These are phyloP conservation scores for Chrysolina oricalcia DNA, from an alignment of 2,888 invertebrate species.

Conservation along the genomic window DNA sequence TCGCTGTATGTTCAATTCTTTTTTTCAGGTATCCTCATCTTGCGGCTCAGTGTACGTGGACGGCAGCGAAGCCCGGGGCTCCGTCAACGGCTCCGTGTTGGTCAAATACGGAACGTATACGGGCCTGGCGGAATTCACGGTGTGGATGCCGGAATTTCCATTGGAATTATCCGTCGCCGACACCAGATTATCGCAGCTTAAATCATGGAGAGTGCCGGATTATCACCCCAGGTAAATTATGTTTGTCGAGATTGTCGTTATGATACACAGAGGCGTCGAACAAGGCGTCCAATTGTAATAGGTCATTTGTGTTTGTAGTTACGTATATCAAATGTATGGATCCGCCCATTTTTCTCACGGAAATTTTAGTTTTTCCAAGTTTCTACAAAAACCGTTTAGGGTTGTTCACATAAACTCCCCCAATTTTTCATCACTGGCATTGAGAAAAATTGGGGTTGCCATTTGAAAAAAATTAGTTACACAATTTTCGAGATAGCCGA, in stretches of 20 bases:
- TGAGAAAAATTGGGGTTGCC: too few species aligned
- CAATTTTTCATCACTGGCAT: too few species aligned
- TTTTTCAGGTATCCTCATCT: conserved; percentile 90
- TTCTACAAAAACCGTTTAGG: too few species aligned
- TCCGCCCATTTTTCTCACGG: too few species aligned
- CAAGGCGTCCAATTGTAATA: background rate
- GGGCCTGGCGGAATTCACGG: conserved; percentile 90
- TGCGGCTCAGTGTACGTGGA: conserved; percentile 98
- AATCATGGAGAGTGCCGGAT: conserved; percentile 94
- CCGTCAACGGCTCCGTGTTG: conserved; percentile 94
- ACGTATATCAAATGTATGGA: too few species aligned
- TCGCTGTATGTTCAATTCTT: background rate
- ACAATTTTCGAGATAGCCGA: too few species aligned
- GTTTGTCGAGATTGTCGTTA: conserved; percentile 20
- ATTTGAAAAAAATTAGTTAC: too few species aligned
- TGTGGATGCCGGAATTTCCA: conserved; percentile 98
- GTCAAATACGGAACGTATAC: conserved; percentile 94
- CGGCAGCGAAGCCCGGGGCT: conserved; percentile 95
- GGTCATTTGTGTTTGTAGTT: conserved; percentile 14
- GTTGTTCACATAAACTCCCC: too few species aligned
- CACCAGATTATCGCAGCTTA: conserved; percentile 91
- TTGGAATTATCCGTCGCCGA: conserved; percentile 93
- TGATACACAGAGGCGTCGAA: conserved; percentile 12
- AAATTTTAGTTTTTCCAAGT: too few species aligned
- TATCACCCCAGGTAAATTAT: conserved; percentile 74